phyloP scores from a whole-genome alignment of 2,888 invertebrate species.

The Metallyticus violacea region DNA sequence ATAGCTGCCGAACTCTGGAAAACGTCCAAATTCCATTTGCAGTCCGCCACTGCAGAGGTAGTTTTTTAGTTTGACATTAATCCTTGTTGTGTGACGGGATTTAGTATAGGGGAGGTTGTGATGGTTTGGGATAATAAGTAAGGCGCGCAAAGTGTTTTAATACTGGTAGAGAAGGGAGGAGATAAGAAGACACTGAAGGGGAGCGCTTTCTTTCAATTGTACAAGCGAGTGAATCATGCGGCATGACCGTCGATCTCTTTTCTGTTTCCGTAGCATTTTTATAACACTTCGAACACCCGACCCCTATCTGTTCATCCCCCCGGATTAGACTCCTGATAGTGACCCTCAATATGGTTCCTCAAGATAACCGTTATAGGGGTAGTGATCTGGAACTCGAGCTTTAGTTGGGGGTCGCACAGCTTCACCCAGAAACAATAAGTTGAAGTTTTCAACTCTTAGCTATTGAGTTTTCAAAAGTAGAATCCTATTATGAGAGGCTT shows the following conservation, averaged over 20 bases:
- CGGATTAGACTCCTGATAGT: not conserved
- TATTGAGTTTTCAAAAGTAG: no score
- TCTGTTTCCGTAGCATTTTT: not conserved
- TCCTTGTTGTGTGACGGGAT: slow-evolving; percentile 11
- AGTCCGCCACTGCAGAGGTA: not conserved
- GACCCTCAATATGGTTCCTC: not conserved
- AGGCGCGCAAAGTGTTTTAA: slow-evolving; percentile 13
- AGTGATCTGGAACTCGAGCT: not conserved
- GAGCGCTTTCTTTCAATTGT: slow-evolving; percentile 8
- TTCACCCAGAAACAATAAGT: no score
- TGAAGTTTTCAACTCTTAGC: no score
- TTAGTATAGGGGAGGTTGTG: slow-evolving; percentile 2
- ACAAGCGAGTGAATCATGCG: not conserved
- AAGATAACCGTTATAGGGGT: not conserved
- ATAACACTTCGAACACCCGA: not conserved
- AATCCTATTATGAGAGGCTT: no score
- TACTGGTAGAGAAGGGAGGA: not conserved
- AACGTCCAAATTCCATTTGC: not conserved
- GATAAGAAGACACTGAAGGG: not conserved
- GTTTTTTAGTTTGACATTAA: slow-evolving; percentile 18
- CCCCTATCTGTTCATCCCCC: not conserved
- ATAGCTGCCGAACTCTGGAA: not conserved
- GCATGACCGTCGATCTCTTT: not conserved
- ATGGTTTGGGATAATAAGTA: not conserved
- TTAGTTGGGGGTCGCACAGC: no score